These are phyloP conservation scores for Epinephelus lanceolatus DNA, from an alignment of 2,113 vertebrate genomes.

Conservation along the genomic window DNA sequence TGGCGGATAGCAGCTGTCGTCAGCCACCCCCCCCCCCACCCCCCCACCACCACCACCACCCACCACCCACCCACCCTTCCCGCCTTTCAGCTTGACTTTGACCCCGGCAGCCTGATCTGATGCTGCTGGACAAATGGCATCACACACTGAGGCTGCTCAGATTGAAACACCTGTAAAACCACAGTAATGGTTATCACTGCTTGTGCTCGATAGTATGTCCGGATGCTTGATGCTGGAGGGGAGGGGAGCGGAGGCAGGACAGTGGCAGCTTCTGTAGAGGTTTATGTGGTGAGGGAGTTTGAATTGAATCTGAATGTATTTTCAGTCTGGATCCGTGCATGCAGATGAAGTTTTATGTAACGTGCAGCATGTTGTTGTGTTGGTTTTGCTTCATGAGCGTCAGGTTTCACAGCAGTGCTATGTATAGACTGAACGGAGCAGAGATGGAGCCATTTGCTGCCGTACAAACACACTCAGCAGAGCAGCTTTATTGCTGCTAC, in stretches of 20 bases:
- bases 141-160: background rate
- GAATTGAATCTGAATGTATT: no score
- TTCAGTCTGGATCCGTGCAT: background rate
- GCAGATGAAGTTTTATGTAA: background rate
- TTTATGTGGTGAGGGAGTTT: no score
- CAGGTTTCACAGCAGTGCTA: conserved; percentile 58
- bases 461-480: conserved; percentile 7
- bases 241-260: background rate
- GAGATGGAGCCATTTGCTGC: conserved; percentile 8
- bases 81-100: conserved; percentile 18
- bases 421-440: conserved; percentile 36
- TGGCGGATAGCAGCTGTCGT: conserved; percentile 48
- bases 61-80: rapidly evolving
- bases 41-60: no score
- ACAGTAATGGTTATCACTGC: background rate
- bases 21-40: background rate
- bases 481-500: background rate
- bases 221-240: no score
- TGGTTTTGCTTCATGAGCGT: background rate
- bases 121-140: background rate
- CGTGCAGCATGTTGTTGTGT: background rate
- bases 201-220: no score
- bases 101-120: background rate
- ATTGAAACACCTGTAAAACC: conserved; percentile 11
- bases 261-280: no score